These are phyloP conservation scores for Limnodromus scolopaceus DNA, from an alignment of 2,797 vertebrate genomes.

Conservation along the genomic window DNA sequence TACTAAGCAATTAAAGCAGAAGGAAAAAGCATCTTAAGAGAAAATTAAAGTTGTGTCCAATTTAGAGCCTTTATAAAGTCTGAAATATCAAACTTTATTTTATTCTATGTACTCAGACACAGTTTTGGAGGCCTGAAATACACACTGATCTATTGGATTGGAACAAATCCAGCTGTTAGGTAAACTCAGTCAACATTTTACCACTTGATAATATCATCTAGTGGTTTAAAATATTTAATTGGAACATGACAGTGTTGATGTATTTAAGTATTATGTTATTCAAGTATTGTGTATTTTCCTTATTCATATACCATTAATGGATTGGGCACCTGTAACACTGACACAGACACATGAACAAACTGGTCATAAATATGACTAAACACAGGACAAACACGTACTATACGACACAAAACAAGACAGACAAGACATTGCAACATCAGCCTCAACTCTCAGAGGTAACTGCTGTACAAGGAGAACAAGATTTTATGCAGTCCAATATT, in stretches of 20 bases:
- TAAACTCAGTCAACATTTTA: constrained; percentile 4
- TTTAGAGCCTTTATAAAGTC: not conserved
- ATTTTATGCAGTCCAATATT: not conserved
- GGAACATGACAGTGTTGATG: not conserved
- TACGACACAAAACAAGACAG: constrained; percentile 3
- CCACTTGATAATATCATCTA: not conserved
- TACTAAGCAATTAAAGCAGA: not conserved
- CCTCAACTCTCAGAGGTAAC: not conserved
- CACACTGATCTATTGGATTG: not conserved
- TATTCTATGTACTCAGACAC: not conserved
- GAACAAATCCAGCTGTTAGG: not conserved
- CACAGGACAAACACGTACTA: not conserved
- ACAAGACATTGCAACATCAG: constrained; percentile 9
- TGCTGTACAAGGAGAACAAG: not conserved
- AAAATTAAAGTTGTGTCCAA: not conserved
- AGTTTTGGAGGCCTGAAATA: not conserved
- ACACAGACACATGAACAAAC: not conserved
- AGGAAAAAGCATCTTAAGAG: not conserved
- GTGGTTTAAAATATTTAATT: not conserved
- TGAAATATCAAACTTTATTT: constrained; percentile 2
- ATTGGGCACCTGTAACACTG: not conserved
- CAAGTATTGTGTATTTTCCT: not conserved
- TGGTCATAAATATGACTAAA: not conserved
- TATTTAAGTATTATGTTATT: not conserved
- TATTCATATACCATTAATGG: not conserved